Conservation (phyloP, 2,888 invertebrate species). For the Cephus runcator region DNA sequence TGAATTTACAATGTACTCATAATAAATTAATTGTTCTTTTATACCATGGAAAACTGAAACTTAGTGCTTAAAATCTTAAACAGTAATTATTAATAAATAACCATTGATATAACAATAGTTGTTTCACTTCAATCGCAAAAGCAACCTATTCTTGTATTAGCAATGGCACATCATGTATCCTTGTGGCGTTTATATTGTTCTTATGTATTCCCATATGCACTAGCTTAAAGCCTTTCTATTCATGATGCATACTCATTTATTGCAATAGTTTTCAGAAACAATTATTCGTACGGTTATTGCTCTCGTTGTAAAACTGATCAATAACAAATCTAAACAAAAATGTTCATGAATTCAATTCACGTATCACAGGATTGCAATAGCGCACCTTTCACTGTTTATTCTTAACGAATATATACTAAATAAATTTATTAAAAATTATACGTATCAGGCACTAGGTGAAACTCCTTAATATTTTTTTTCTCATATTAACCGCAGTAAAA, state of each 20-base stretch:
- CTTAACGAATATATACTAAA: neutral
- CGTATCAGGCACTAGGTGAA: conserved; percentile 20
- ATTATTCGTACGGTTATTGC: neutral
- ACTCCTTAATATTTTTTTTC: neutral
- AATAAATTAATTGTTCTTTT: neutral
- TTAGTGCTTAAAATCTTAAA: neutral
- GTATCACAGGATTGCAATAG: conserved; percentile 7
- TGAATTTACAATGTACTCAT: neutral
- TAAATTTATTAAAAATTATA: conserved; percentile 11
- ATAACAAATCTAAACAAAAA: neutral
- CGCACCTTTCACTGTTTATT: neutral
- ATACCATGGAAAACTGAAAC: neutral
- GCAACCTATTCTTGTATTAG: neutral
- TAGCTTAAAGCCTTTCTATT: neutral
- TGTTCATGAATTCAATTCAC: neutral
- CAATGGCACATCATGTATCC: neutral
- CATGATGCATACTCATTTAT: neutral
- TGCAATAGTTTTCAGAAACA: neutral
- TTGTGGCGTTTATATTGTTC: neutral
- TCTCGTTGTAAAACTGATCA: neutral
- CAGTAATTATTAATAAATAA: neutral
- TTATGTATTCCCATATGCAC: neutral
- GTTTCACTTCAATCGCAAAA: neutral
- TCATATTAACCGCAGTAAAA: conserved; percentile 7
- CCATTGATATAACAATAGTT: neutral